Base-by-base conservation (phyloP, 2,113 vertebrate species). In the Grantiella picta region DNA sequence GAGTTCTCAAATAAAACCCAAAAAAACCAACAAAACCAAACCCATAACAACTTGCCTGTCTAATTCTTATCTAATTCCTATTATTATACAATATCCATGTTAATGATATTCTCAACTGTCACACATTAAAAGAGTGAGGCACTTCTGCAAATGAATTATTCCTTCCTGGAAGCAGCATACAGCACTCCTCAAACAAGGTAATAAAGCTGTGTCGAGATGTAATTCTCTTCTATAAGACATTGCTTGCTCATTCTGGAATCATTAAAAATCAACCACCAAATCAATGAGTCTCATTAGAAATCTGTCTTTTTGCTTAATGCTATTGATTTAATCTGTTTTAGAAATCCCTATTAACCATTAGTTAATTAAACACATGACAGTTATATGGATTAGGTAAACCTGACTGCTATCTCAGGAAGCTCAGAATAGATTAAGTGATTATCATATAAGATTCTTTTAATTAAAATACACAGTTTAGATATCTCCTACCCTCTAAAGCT, bases 251-350 rank as follows among this genome's bases (percentile, higher is more conserved):
- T 83, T 86, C 78, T 80, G 44, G 57, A 91, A 72, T 87, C 83
- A 81, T 95, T 97, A 94, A 69, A 94, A 95, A 93, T 96, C 82
- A 85, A 40, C 86, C 72, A 95, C 45, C 77, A 94, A 97, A 97
- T 96, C 91, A 95, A 92, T 92, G 71, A 72, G 22, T 93, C 83
- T 96, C 92, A 89, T 97, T 97, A 96, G 83, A 96, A 97, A 96
- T 84, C 84, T 89, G 79, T 91, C 79, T 95, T 96, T 94, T 92
- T 97, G 59, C 66, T 91, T 92, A 94, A 94, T 96, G 81, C 13
- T 69, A 90, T 96, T 96, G 92, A 96, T 96, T 91, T 94, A 94
- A 96, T 86, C 73, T 97, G 86, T 71, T 98, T 88, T 92, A 94
- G 68, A 96, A 97, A 92, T 93, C 79, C 83, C 94, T 94, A 95